Evolutionary conservation across 1,140 invertebrate genomes (phyloP).

Genomic region (Diuraphis noxia): DNA sequence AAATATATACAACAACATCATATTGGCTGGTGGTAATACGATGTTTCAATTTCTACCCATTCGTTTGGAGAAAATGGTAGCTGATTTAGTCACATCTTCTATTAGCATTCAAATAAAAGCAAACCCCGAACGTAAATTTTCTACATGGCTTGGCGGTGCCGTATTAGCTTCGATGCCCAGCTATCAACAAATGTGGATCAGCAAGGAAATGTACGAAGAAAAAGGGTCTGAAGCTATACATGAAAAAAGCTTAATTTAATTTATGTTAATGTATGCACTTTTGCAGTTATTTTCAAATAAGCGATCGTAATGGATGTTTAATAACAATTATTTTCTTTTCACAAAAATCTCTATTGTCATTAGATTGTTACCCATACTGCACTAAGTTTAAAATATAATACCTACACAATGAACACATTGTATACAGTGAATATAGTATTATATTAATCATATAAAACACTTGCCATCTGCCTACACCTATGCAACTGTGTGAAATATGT

Average conservation of each 20-base stretch:
- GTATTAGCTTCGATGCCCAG: not conserved
- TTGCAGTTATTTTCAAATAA: not conserved
- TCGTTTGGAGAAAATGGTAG: constrained; percentile 87
- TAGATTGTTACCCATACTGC: not conserved
- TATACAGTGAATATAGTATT: no score
- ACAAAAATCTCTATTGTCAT: not conserved
- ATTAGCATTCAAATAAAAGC: constrained; percentile 84
- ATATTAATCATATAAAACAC: no score
- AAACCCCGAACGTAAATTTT: constrained; percentile 58
- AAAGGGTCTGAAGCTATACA: constrained; percentile 81
- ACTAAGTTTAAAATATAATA: no score
- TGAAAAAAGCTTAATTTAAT: constrained; percentile 75
- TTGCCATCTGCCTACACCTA: no score
- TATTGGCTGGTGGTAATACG: not conserved
- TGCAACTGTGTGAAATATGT: no score
- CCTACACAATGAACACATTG: no score
- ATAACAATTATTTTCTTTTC: not conserved
- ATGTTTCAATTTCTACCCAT: constrained; percentile 68
- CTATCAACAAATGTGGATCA: constrained; percentile 62
- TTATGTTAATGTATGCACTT: not conserved
- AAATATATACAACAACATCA: constrained; percentile 90
- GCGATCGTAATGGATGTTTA: not conserved
- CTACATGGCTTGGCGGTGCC: constrained; percentile 12
- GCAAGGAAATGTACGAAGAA: constrained; percentile 84
- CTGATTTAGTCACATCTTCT: constrained; percentile 72